Evolutionary conservation across 2,113 vertebrate species (phyloP).

Genomic region (Prietella phreatophila): DNA sequence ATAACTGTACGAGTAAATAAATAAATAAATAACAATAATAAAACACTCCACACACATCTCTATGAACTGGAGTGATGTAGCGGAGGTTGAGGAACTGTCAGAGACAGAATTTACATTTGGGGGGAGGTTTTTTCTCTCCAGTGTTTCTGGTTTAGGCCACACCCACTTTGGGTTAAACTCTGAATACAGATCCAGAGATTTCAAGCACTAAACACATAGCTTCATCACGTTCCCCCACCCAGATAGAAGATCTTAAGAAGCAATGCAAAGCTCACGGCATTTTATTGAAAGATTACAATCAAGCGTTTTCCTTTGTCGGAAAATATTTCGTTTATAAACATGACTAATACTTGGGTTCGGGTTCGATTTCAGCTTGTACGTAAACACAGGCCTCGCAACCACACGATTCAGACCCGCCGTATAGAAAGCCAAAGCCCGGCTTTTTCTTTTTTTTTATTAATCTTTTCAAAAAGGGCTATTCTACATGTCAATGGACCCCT

Average conservation of each 20-base stretch:
- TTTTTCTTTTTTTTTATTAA: background rate
- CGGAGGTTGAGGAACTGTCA: background rate
- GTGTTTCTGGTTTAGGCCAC: background rate
- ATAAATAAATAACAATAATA: no score
- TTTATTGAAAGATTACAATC: background rate
- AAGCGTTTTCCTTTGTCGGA: background rate
- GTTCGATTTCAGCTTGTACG: background rate
- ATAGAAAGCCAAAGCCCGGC: background rate
- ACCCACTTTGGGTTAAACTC: background rate
- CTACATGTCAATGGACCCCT: constrained; percentile 22
- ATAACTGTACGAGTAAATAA: background rate
- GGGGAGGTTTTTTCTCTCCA: background rate
- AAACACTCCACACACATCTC: background rate
- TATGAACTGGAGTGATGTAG: background rate
- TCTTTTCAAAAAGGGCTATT: background rate
- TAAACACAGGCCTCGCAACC: background rate
- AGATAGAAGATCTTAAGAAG: background rate
- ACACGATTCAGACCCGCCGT: background rate
- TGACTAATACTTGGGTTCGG: background rate
- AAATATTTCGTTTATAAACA: no score
- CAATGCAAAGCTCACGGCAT: background rate
- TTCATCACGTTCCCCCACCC: background rate
- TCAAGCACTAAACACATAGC: background rate
- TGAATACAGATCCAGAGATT: background rate
- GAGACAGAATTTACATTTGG: background rate